Percentiles rank a stretch among this genome's conserved stretches.
Evolutionary conservation across 1,140 invertebrate genomes (phyloP).

Genomic region (Bombus picipes): DNA sequence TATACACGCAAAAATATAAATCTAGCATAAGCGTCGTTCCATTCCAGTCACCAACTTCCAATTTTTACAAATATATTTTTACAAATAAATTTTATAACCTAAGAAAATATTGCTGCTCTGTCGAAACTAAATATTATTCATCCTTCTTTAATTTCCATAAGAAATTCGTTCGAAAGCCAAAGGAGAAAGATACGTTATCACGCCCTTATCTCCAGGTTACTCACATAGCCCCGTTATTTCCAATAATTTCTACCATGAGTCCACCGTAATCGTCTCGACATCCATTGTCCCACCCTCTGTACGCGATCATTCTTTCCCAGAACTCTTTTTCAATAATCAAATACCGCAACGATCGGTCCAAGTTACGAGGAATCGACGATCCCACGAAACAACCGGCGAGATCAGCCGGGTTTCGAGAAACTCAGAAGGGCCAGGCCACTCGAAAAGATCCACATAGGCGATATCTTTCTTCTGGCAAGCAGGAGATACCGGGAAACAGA

Average conservation of each 20-base stretch:
- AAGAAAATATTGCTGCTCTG: too few relatives aligned
- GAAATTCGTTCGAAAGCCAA: too few relatives aligned
- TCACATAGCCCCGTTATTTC: background rate
- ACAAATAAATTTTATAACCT: too few relatives aligned
- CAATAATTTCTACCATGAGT: background rate
- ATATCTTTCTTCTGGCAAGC: constrained; percentile 20
- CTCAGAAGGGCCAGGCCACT: constrained; percentile 1
- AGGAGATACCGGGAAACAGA: constrained; percentile 51
- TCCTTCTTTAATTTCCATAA: too few relatives aligned
- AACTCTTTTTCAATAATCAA: background rate
- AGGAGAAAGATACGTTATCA: background rate
- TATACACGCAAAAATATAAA: too few relatives aligned
- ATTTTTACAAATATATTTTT: too few relatives aligned
- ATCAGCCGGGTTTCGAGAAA: constrained; percentile 3
- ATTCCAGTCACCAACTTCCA: too few relatives aligned
- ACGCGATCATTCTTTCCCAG: background rate
- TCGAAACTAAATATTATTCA: too few relatives aligned
- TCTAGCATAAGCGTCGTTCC: too few relatives aligned
- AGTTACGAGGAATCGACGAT: background rate
- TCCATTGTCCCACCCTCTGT: background rate
- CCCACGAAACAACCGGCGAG: background rate
- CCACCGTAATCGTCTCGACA: background rate
- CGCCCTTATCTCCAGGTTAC: background rate
- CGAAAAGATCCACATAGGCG: constrained; percentile 17
- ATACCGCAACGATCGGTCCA: background rate